Conservation (phyloP, 2,888 invertebrate species). For the Lamellibrachia satsuma region DNA sequence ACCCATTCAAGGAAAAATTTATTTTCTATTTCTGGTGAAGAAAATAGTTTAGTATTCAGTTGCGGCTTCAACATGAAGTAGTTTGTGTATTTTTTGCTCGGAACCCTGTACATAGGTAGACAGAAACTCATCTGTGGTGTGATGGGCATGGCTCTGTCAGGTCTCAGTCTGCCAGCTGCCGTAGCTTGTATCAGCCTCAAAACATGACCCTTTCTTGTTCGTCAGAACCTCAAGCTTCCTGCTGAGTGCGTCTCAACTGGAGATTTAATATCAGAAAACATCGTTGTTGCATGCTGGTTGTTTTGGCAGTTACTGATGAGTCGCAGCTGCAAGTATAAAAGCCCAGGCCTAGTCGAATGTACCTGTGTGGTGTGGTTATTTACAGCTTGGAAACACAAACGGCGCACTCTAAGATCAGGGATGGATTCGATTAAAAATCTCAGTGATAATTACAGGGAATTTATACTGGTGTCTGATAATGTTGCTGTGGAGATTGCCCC, state of each 20-base stretch:
- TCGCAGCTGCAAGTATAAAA: neutral
- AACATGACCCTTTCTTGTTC: neutral
- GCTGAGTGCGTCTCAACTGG: neutral
- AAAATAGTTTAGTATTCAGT: neutral
- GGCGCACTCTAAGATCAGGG: neutral
- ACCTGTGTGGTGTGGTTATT: neutral
- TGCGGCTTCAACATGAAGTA: neutral
- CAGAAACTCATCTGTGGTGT: neutral
- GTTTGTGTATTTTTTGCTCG: neutral
- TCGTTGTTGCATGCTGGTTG: neutral
- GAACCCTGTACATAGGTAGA: neutral
- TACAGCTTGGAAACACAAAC: neutral
- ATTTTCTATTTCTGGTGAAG: neutral
- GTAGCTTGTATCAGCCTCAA: neutral
- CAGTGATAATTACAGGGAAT: neutral
- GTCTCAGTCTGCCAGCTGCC: neutral
- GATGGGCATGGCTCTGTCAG: no score
- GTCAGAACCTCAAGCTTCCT: neutral
- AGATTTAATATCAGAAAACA: conserved; percentile 7
- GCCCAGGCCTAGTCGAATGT: neutral
- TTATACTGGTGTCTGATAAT: neutral
- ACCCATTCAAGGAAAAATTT: neutral
- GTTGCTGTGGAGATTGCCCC: neutral
- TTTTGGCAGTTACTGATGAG: neutral
- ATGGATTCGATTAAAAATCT: neutral